Conservation (phyloP, 2,113 vertebrate genomes). For the Centropristis striata region DNA sequence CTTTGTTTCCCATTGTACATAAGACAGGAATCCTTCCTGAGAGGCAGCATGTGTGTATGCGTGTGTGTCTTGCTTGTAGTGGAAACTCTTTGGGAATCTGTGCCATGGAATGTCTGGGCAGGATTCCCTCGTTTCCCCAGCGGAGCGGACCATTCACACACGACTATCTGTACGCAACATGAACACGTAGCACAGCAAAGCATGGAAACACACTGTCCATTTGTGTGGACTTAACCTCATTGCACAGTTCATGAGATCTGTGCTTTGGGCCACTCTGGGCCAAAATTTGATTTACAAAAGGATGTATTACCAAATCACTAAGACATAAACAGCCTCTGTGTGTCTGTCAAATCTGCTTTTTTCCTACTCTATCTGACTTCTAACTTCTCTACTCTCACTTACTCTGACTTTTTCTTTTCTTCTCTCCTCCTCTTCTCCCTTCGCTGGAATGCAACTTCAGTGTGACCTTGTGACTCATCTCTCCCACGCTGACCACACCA, state of each 20-base stretch:
- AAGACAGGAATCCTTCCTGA: constrained; percentile 53
- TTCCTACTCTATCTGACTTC: constrained; percentile 44
- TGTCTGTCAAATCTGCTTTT: constrained; percentile 32
- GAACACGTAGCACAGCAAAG: constrained; percentile 58
- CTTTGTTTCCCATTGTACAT: constrained; percentile 54
- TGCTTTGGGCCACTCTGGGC: neutral
- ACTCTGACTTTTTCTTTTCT: constrained; percentile 29
- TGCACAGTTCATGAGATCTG: constrained; percentile 30
- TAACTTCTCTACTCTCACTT: constrained; percentile 44
- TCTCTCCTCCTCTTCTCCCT: constrained; percentile 40
- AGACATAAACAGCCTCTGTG: constrained; percentile 33
- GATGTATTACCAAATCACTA: constrained; percentile 41
- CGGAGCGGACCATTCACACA: constrained; percentile 71
- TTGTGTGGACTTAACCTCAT: constrained; percentile 22
- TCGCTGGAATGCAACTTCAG: constrained; percentile 71
- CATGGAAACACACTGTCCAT: constrained; percentile 45
- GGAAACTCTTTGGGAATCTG: constrained; percentile 79
- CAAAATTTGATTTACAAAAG: constrained; percentile 23
- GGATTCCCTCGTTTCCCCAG: constrained; percentile 75
- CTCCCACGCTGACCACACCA: constrained; percentile 80
- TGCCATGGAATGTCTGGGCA: constrained; percentile 84
- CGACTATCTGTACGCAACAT: constrained; percentile 51
- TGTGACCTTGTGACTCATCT: constrained; percentile 81
- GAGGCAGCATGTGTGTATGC: constrained; percentile 20
- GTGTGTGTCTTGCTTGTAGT: constrained; percentile 73